Base-by-base conservation (phyloP, 2,888 invertebrate species). In the Tryphoninae sp. region DNA sequence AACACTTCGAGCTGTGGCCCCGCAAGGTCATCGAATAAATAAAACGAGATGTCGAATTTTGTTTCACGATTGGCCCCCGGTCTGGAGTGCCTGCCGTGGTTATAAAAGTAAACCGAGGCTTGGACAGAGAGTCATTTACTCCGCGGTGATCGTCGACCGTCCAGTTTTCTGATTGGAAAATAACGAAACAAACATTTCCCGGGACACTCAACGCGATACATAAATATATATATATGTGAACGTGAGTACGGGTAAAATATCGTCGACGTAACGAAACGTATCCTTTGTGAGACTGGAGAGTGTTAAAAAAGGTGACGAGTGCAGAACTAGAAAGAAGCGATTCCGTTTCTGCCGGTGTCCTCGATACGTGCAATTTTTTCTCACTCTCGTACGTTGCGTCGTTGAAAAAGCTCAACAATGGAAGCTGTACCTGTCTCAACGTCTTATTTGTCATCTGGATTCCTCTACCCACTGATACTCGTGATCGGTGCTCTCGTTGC, bases 401-500 rank as follows among this genome's bases (percentile, higher is more conserved):
- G 23, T 69, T 65, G 23, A 71, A 68, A 42, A 72, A 42, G n/a
- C 23, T 55, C 53, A 22, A 86, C 84, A 55, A 89, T 90, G 89
- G 89, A 89, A 22, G 86, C 85, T 9, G 80, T 88, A 78, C 85
- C 88, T 22, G 71, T 88, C 67, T 76, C 86, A 3, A 78, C 85
- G 13, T 69, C 87, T 16, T 88, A 87, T 71, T 81, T 89, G 0
- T 80, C 90, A 4, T 80, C 87, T 1, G 78, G 84, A 22, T 19
- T 89, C 23, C 89, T 90, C 78, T 90, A 91, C 84, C 87, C 89
- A 0, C 81, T 92, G 13, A 42, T 89, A 2, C 85, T 90, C 0
- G 81, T 90, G 2, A 71, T 88, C 6, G 78, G 87, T 0, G 80
- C 85, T 8, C 86, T 92, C 22, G 83, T 87, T 61, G 89, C 87